Conservation (phyloP, 2,113 vertebrate genomes). For the Setophaga petechia region DNA sequence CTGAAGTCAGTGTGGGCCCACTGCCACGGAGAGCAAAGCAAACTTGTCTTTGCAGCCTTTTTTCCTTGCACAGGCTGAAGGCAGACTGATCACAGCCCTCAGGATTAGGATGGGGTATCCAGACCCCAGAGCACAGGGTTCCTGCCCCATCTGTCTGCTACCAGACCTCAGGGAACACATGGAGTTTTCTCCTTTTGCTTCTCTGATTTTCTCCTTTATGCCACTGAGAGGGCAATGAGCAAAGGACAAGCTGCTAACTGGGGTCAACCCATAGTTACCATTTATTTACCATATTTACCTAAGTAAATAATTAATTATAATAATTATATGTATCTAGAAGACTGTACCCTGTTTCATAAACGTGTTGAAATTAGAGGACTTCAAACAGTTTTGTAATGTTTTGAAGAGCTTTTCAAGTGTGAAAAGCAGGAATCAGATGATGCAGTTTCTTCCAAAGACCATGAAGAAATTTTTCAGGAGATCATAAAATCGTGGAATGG, state of each 20-base stretch:
- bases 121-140: not conserved
- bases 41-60: not conserved
- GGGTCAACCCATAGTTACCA: accelerated
- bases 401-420: not conserved
- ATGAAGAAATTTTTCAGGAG: not conserved
- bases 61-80: not conserved
- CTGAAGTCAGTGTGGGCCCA: accelerated
- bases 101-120: not conserved
- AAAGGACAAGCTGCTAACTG: not conserved
- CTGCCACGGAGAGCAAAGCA: not conserved
- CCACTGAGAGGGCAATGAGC: not conserved
- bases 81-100: not conserved
- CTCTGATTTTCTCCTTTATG: not conserved
- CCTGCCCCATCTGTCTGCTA: not conserved
- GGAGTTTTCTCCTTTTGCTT: not conserved
- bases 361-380: not conserved
- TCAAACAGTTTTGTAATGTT: not conserved
- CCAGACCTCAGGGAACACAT: not conserved
- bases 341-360: not conserved
- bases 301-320: not conserved
- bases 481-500: not conserved
- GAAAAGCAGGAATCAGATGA: not conserved
- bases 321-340: not conserved
- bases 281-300: not conserved
- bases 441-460: not conserved